Evolutionary conservation across 2,797 vertebrate genomes (phyloP), one percentile per base, ranked within the genome.

Genomic region (Peromyscus nudipes): DNA sequence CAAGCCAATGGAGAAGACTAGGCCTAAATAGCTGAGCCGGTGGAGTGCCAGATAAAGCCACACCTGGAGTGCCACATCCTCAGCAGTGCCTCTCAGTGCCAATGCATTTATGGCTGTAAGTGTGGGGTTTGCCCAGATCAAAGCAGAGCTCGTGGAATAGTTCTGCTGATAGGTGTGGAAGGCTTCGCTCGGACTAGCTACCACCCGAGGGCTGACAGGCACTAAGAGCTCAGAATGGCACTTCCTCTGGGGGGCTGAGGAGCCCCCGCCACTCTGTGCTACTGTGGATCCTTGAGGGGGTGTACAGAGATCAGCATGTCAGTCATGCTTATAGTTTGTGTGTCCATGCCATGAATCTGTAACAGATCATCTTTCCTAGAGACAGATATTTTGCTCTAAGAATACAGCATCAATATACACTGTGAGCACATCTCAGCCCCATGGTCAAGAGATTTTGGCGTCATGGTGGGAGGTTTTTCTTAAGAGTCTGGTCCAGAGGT

Each of bases 1-100:
- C 96, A 96, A 98, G 96, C 97, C 97, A n/a, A 62, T 95, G 97
- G 91, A 98, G 97, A 98, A 97, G 97, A 96, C 97, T 98, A 96
- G 95, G 96, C 92, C 95, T 16, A 71, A 73, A 34, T 84, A 96
- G 95, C 62, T 96, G 97, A 95, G 92, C 80, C 4, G 97, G 94
- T 97, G 77, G 16, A 79, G 96, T 65, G 69, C 76, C 25, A 92
- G 96, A 86, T 96, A 97, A 96, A 96, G 27, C 4, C 98, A 76
- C n/a, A 97, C 91, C 80, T 94, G 82, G 97, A 96, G 89, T 92
- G 85, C 43, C 49, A 76, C 95, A 23, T 76, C 96, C 96, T 97
- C 97, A 71, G 96, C 31, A 10, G 96, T 94, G 96, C 91, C 97
- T 97, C 97, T 97, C 96, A 80, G 97, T 97, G 96, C 84, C 85